Evolutionary conservation across 2,888 invertebrate species (phyloP).

Genomic region (Sminthurinus aureus): DNA sequence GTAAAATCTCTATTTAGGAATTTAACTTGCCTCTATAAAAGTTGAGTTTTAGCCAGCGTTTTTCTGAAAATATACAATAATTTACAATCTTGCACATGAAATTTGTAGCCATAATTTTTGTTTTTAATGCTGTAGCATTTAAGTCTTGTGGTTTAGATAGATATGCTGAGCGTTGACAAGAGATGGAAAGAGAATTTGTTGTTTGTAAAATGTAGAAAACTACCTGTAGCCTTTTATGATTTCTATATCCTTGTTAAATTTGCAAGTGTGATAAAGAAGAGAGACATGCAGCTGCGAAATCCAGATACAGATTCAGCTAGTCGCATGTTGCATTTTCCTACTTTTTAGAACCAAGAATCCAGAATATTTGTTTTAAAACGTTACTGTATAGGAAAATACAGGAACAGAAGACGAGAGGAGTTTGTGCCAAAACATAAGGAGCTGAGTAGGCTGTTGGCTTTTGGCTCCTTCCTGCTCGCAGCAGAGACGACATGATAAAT

Average conservation of each 20-base stretch:
- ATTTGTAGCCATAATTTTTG: no score
- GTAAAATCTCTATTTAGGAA: no score
- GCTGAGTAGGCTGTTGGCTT: not conserved
- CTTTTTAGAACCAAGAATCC: not conserved
- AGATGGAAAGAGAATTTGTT: not conserved
- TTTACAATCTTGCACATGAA: no score
- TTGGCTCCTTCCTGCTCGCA: not conserved
- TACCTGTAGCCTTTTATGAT: not conserved
- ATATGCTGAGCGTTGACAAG: not conserved
- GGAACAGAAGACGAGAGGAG: not conserved
- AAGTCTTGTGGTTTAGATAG: no score
- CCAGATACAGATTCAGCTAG: no score
- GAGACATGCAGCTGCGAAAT: no score
- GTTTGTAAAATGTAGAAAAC: not conserved
- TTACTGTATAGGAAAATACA: no score
- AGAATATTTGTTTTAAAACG: no score
- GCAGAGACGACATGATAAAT: conserved; percentile 21
- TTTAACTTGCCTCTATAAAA: no score
- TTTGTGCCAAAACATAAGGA: not conserved
- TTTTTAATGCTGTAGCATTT: no score
- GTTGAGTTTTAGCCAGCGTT: no score
- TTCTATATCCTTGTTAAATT: not conserved
- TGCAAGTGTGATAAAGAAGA: not conserved
- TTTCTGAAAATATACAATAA: no score
- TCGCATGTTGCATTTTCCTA: not conserved